Evolutionary conservation across 2,888 invertebrate species (phyloP).

Genomic region (Ellobium chinense): DNA sequence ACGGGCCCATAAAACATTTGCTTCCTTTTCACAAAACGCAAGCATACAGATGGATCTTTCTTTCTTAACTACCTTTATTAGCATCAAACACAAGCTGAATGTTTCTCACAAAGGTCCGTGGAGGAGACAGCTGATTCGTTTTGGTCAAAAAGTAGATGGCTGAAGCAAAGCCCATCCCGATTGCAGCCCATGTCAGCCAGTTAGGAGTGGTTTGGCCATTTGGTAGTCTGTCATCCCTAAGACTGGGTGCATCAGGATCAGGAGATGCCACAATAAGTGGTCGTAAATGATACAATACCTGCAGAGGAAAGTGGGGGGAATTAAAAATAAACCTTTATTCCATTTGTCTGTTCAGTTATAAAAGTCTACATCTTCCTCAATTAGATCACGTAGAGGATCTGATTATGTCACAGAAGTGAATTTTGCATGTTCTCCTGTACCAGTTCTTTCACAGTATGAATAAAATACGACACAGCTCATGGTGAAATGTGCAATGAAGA

Average conservation of each 20-base stretch:
- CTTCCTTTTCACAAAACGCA: background rate
- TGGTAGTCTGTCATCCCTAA: conserved; percentile 19
- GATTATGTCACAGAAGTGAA: too few relatives aligned
- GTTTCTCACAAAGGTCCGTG: conserved; percentile 42
- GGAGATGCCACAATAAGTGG: conserved; percentile 54
- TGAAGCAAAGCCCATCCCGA: conserved; percentile 44
- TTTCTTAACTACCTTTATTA: background rate
- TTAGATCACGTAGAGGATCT: too few relatives aligned
- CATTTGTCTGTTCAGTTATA: too few relatives aligned
- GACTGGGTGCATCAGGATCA: conserved; percentile 40
- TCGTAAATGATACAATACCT: conserved; percentile 55
- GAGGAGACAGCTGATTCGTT: conserved; percentile 20
- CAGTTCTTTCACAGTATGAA: too few relatives aligned
- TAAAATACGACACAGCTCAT: too few relatives aligned
- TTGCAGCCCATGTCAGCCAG: conserved; percentile 27
- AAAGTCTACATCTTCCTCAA: too few relatives aligned
- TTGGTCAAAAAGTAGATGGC: conserved; percentile 36
- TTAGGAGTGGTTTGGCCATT: background rate
- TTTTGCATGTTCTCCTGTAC: too few relatives aligned
- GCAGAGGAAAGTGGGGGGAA: background rate
- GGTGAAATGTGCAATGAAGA: too few relatives aligned
- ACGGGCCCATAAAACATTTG: too few relatives aligned
- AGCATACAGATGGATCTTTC: background rate
- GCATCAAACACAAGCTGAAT: conserved; percentile 51
- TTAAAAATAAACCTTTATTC: too few relatives aligned